Percentiles rank a stretch among this genome's conserved stretches.
phyloP scores from a whole-genome alignment of 1,140 invertebrate genomes.

The Drosophila nigrodunni region DNA sequence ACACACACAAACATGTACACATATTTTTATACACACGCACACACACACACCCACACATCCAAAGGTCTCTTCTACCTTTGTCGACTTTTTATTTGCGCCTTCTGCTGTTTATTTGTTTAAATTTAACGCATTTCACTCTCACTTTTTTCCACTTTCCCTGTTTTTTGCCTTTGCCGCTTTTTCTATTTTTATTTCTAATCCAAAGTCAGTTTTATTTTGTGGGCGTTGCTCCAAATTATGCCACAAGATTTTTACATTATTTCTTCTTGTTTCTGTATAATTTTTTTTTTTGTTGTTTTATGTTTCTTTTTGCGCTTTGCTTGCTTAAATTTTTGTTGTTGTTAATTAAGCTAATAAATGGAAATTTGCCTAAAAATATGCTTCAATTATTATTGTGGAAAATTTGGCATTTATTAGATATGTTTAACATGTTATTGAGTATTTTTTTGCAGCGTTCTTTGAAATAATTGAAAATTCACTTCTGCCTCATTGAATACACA shows the following conservation, averaged over 20 bases:
- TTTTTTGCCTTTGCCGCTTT: conserved; percentile 33
- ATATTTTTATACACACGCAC: conserved; percentile 22
- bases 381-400: neutral
- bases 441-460: too few species aligned
- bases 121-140: conserved; percentile 64
- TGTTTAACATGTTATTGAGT: too few species aligned
- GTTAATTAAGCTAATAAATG: conserved; percentile 24
- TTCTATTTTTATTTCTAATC: conserved; percentile 34
- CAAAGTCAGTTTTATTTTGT: conserved; percentile 45
- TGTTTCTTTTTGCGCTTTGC: neutral
- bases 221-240: conserved; percentile 32
- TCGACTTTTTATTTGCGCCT: conserved; percentile 71
- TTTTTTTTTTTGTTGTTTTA: neutral
- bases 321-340: neutral
- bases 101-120: conserved; percentile 81
- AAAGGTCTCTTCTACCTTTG: conserved; percentile 16
- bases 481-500: too few species aligned
- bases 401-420: too few species aligned
- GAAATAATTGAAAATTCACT: too few species aligned
- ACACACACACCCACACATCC: neutral
- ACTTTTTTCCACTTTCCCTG: neutral
- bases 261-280: conserved; percentile 11
- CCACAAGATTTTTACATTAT: conserved; percentile 24
- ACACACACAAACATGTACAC: conserved; percentile 2
- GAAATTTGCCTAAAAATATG: conserved; percentile 3